These are phyloP conservation scores for Epinephelus malabaricus DNA, from an alignment of 2,797 vertebrate genomes.

Conservation along the genomic window DNA sequence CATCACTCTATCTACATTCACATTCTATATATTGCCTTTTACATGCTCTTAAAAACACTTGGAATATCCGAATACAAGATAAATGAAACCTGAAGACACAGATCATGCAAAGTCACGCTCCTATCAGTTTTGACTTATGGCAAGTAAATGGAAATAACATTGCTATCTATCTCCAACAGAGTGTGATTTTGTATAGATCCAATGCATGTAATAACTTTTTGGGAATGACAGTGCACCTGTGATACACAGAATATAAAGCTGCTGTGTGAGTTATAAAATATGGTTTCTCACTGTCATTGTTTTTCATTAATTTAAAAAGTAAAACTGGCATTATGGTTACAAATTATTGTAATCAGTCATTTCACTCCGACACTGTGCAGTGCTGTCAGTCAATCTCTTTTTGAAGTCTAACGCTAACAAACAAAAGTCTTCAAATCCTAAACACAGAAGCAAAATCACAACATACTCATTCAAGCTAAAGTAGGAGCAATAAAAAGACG, in stretches of 20 bases:
- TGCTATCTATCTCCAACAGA: slow-evolving; percentile 41
- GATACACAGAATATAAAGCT: slow-evolving; percentile 12
- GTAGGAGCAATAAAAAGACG: not conserved
- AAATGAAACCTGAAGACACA: slow-evolving; percentile 33
- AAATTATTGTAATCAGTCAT: not conserved
- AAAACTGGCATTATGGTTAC: not conserved
- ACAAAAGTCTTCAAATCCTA: not conserved
- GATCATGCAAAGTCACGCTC: slow-evolving; percentile 23
- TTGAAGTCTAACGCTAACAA: too few relatives aligned
- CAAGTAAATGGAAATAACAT: slow-evolving; percentile 46
- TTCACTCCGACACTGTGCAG: too few relatives aligned
- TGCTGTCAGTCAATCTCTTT: too few relatives aligned
- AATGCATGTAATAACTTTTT: slow-evolving; percentile 31
- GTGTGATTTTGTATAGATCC: slow-evolving; percentile 24
- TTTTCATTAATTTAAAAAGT: slow-evolving; percentile 7
- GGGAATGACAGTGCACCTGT: not conserved
- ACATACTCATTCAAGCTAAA: not conserved
- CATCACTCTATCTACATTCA: slow-evolving; percentile 1
- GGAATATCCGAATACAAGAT: slow-evolving; percentile 23
- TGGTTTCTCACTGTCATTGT: not conserved
- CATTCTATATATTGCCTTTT: slow-evolving; percentile 11
- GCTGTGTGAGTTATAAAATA: slow-evolving; percentile 5
- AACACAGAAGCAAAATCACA: not conserved
- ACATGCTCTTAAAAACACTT: slow-evolving; percentile 20
- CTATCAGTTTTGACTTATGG: slow-evolving; percentile 23